Evolutionary conservation across 2,888 invertebrate species (phyloP), one percentile per base, ranked within the genome.

Genomic region (Sesamia inferens): DNA sequence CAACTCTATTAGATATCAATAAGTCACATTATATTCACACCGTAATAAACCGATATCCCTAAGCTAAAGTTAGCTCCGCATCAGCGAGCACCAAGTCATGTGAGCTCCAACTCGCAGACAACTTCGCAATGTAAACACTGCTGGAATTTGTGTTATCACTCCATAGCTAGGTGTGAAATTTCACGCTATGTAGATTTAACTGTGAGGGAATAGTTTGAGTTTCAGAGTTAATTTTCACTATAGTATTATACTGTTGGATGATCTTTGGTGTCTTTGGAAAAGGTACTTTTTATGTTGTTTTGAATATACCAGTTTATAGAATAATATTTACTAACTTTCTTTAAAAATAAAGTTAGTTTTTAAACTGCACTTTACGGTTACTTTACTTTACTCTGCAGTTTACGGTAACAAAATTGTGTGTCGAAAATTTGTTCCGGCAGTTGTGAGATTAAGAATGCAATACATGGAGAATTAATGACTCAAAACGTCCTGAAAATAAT

Each of bases 1-100:
- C 16, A 11, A 58, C 48, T 42, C 71, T 59, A 71, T 51, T 13
- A 22, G 6, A 51, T 51, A 51, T 5, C 4, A 66, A 19, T 16
- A 68, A 31, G 31, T 55, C 44, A 0, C 14, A 31, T 51, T 51
- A 51, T 22, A 22, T 42, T 16, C 31, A 62, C n/a, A 48, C 70
- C 14, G 8, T 22, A 16, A 44, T 61, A 47, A 47, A 42, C 55
- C n/a, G 11, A 55, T 74, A 51, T 55, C 3, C 39, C n/a, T 6
- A 7, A 64, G 48, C 59, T 13, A 61, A 67, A 55, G 76, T 75
- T 79, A 82, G 67, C 61, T 68, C 63, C 82, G 39, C 76, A 70
- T 82, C 85, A 86, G 62, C 71, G 78, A 65, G 78, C 74, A 71
- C 68, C 79, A 83, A 88, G 83, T 88, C 88, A 85, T 80, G 85